A percentile compares a stretch with the other conserved stretches of the same genome.
These are phyloP conservation scores for Triops cancriformis DNA, from an alignment of 1,140 invertebrate species.

Conservation along the genomic window DNA sequence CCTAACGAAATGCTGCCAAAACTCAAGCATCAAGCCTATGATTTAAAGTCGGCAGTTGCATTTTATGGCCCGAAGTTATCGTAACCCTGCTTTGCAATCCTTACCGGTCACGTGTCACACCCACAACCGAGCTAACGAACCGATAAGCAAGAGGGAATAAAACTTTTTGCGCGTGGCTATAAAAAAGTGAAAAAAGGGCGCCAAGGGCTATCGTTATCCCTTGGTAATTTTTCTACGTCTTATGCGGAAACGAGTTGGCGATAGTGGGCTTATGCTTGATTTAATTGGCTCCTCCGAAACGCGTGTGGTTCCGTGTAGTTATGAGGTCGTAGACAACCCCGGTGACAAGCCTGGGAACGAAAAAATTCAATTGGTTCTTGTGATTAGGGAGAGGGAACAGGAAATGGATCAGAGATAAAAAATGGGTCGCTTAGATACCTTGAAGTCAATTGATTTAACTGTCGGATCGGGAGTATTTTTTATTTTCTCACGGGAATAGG, in stretches of 20 bases:
- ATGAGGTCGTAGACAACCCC: not conserved
- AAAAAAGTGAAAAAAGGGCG: not conserved
- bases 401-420: not conserved
- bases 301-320: not conserved
- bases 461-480: conserved; percentile 1
- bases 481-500: not conserved
- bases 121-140: not conserved
- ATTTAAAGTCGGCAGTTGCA: not conserved
- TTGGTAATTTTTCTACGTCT: not conserved
- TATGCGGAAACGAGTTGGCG: not conserved
- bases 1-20: conserved; percentile 2
- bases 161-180: not conserved
- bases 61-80: conserved; percentile 7
- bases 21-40: not conserved
- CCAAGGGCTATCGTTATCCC: not conserved
- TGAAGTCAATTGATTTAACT: conserved; percentile 7
- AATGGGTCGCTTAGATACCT: conserved; percentile 1
- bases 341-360: not conserved
- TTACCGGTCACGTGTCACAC: not conserved
- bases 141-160: not conserved
- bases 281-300: not conserved
- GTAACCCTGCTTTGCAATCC: not conserved
- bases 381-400: not conserved
- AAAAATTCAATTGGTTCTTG: not conserved
- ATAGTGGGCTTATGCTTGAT: not conserved